Evolutionary conservation across 2,113 vertebrate species (phyloP), one percentile per base, ranked within the genome.

Genomic region (Bungarus multicinctus): DNA sequence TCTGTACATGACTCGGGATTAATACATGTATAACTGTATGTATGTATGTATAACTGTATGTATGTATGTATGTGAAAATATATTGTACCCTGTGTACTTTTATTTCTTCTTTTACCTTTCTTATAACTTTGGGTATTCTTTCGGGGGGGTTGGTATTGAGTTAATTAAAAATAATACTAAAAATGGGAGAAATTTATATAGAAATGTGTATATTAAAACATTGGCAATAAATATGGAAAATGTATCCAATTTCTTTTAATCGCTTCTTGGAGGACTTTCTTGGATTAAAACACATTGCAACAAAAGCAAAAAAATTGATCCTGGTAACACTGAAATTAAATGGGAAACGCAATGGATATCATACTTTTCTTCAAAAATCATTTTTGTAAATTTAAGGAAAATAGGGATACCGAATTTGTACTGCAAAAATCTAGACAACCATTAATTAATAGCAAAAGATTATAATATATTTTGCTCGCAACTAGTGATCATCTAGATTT

Each of bases 251-350:
- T 81, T 39, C 34, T 43, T 43, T 81, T 43, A 43, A 39, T 43
- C 39, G 34, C 6, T 81, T 81, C 34, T 81, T 39, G 74, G 74
- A 43, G n/a, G 18, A 74, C 69, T 74, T 74, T 39, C n/a, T 74
- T 39, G 69, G 69, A 93, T 90, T 34, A 20, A 34, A 55, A 2
- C 45, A 5, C 85, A 91, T 90, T 94, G 74, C 34, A 95, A 53
- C 7, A 95, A n/a, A 89, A 52, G 5, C 3, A 90, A 50, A 47
- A 94, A 93, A 91, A 55, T 52, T 9, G 0, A 95, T 88, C 88
- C 27, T 3, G 92, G 91, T 85, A 22, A 57, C 87, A 52, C 54
- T 90, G 90, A 92, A 89, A 92, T 53, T 27, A 69, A 27, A 87
- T 54, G 47, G 53, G 81, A 89, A 88, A 3, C 20, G 16, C 45